These are phyloP conservation scores for Xenopus borealis DNA, from an alignment of 2,113 vertebrate species.

Conservation along the genomic window DNA sequence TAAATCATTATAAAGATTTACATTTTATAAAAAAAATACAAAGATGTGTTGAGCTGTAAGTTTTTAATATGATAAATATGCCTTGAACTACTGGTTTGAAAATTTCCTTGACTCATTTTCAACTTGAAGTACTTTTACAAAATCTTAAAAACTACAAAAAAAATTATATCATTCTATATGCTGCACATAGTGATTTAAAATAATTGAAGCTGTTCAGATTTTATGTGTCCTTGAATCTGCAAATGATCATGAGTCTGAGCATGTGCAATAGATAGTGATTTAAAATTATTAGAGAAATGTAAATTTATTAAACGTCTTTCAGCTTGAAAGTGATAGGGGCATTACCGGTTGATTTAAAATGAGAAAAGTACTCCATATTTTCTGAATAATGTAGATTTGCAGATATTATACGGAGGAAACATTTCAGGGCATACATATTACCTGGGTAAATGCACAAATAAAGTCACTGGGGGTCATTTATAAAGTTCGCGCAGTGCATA, in stretches of 20 bases:
- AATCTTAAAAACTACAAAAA: slow-evolving; percentile 71
- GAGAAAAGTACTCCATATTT: slow-evolving; percentile 52
- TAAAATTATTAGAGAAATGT: slow-evolving; percentile 67
- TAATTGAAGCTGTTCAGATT: slow-evolving; percentile 77
- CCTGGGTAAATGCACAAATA: background rate
- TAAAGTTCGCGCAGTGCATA: too few relatives aligned
- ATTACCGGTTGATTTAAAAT: slow-evolving; percentile 60
- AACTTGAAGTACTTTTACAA: slow-evolving; percentile 67
- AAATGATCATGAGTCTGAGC: slow-evolving; percentile 61
- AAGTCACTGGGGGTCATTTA: too few relatives aligned
- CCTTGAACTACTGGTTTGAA: slow-evolving; percentile 32
- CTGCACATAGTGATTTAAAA: slow-evolving; percentile 72
- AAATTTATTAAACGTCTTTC: slow-evolving; percentile 63
- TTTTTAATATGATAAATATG: slow-evolving; percentile 49
- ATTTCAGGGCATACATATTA: background rate
- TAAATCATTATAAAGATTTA: background rate
- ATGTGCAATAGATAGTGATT: slow-evolving; percentile 64
- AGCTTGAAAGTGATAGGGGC: slow-evolving; percentile 59
- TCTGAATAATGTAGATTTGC: background rate
- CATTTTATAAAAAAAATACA: slow-evolving; percentile 29
- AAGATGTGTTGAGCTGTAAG: slow-evolving; percentile 5
- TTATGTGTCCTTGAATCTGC: slow-evolving; percentile 73
- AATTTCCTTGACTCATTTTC: slow-evolving; percentile 66
- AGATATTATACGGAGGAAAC: background rate
- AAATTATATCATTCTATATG: slow-evolving; percentile 68